These are phyloP conservation scores for Muscidifurax raptorellus DNA, from an alignment of 1,140 invertebrate species.

Conservation along the genomic window DNA sequence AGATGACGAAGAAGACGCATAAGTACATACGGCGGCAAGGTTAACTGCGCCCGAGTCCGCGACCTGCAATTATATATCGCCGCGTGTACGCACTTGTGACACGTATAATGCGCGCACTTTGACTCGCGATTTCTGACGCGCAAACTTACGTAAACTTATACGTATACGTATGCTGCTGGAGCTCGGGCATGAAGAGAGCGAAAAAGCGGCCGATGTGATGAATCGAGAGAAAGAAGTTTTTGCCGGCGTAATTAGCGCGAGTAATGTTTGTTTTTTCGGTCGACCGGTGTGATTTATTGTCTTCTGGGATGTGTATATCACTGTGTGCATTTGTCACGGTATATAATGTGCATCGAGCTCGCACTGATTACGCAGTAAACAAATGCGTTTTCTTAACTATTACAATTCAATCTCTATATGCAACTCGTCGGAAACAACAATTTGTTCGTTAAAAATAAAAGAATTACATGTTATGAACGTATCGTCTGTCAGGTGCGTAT, in stretches of 20 bases:
- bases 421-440: not conserved
- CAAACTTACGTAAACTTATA: constrained; percentile 24
- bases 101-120: not conserved
- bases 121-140: constrained; percentile 24
- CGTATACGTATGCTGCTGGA: too few species aligned
- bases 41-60: constrained; percentile 8
- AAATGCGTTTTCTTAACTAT: too few species aligned
- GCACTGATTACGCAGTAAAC: too few species aligned
- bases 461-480: too few species aligned
- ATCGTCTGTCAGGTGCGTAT: too few species aligned
- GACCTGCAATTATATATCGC: constrained; percentile 6
- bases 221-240: constrained; percentile 14
- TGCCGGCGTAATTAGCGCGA: not conserved
- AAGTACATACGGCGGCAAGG: not conserved
- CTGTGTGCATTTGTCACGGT: not conserved
- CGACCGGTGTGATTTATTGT: not conserved
- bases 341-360: not conserved
- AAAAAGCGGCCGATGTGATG: not conserved
- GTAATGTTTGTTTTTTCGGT: not conserved
- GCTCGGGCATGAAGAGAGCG: too few species aligned
- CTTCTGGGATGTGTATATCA: not conserved
- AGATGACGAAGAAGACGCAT: not conserved
- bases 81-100: constrained; percentile 13
- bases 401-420: too few species aligned
- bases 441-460: not conserved